Evolutionary conservation across 2,113 vertebrate species (phyloP), one percentile per base, ranked within the genome.

Genomic region (Ailuropoda melanoleuca): DNA sequence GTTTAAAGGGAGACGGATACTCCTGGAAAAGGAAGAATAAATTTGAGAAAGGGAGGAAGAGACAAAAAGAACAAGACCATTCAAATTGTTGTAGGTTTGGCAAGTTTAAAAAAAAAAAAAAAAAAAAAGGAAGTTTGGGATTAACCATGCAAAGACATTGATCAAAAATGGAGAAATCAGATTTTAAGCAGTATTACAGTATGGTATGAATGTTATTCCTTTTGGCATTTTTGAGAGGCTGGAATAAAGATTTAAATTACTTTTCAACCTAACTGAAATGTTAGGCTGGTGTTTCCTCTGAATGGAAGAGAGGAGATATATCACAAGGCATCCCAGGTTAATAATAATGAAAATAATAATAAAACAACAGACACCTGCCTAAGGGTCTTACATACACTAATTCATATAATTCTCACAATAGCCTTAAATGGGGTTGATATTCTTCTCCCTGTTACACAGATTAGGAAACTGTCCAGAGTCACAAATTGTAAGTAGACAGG

Each of bases 221-320:
- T 90, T 74, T 95, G 60, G 31, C 66, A 93, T 68, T 86, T 93
- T 85, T 95, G 53, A 92, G 29, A 97, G 17, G 46, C 77, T 87
- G 4, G 23, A 82, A 80, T 68, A 70, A 82, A 92, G 55, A 93
- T 75, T 82, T 77, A 87, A 93, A 81, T 74, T 93, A 85, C 62
- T 90, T 95, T 66, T 66, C 74, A 86, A 93, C 66, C 78, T 92
- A 83, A 92, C 34, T 72, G 78, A 39, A 84, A 37, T 62, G 12
- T 72, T 48, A 93, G 83, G 78, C 37, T 85, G 62, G n/a, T 80
- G 66, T 18, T 85, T 72, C 24, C 60, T 93, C 78, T 78, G 55
- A 85, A 78, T 74, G 29, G 50, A 55, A 81, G 37, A 83, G 15
- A 39, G 24, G 37, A 55, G 50, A 70, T 46, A 43, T 23, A n/a